Percentiles rank a stretch among this genome's conserved stretches.
Conservation (phyloP, 2,888 invertebrate species). For the Cryptocheilus praepositus region DNA sequence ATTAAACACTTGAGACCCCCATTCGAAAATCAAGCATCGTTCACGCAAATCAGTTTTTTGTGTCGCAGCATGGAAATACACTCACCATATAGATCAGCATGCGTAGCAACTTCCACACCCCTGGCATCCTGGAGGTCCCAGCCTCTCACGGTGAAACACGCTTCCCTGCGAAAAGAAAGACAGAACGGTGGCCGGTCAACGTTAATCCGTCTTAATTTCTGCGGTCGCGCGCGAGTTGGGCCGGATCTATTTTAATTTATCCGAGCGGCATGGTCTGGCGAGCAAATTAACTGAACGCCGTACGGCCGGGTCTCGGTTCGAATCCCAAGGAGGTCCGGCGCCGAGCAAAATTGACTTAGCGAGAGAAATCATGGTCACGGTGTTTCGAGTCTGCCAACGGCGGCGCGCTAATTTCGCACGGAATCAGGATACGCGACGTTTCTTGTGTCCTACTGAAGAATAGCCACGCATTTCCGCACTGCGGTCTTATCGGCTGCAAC, state of each 20-base stretch:
- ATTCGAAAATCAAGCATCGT: no score
- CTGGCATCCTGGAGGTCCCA: constrained; percentile 74
- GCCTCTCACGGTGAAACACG: constrained; percentile 72
- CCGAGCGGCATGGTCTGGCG: constrained; percentile 63
- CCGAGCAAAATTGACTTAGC: constrained; percentile 56
- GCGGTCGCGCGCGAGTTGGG: constrained; percentile 31
- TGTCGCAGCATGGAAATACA: no score
- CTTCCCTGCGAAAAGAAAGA: constrained; percentile 55
- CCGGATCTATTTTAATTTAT: constrained; percentile 66
- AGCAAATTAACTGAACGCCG: constrained; percentile 69
- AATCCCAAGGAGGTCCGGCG: constrained; percentile 69
- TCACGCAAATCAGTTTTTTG: neutral
- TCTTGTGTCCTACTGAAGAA: neutral
- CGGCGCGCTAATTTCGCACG: constrained; percentile 43
- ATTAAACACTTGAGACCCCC: no score
- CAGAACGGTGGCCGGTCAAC: constrained; percentile 1
- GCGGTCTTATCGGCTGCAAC: no score
- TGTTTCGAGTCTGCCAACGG: constrained; percentile 39
- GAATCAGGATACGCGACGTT: constrained; percentile 54
- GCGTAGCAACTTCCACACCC: constrained; percentile 73
- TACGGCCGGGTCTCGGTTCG: constrained; percentile 66
- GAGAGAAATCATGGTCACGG: constrained; percentile 54
- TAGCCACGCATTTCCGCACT: no score
- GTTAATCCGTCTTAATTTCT: constrained; percentile 17
- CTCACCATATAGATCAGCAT: constrained; percentile 74